A percentile compares a stretch with the other conserved stretches of the same genome.
These are phyloP conservation scores for Apodemia zela DNA, from an alignment of 2,888 invertebrate genomes.

Conservation along the genomic window DNA sequence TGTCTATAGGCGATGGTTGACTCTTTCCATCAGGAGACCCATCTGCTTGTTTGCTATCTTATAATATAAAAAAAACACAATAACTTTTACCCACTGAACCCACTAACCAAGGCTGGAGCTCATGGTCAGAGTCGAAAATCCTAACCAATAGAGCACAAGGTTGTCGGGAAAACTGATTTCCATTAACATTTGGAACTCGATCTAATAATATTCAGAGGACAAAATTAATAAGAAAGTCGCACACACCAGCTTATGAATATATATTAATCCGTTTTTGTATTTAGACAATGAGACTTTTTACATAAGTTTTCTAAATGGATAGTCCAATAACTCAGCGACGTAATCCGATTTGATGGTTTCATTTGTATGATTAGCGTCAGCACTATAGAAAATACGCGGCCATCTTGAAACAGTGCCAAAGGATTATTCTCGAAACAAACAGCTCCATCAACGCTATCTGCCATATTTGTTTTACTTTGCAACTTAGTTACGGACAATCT, in stretches of 20 bases:
- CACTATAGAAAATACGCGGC: constrained; percentile 15
- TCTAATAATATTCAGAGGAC: not conserved
- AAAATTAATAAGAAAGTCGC: not conserved
- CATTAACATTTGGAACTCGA: too few relatives aligned
- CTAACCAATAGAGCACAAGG: too few relatives aligned
- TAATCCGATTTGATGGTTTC: constrained; percentile 15
- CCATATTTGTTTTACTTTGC: constrained; percentile 14
- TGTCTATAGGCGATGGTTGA: too few relatives aligned
- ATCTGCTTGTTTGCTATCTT: too few relatives aligned
- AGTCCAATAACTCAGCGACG: constrained; percentile 4
- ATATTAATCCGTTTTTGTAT: not conserved
- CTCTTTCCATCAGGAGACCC: too few relatives aligned
- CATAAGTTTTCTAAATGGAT: constrained; percentile 9
- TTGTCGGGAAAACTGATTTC: too few relatives aligned
- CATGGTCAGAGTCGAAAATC: too few relatives aligned
- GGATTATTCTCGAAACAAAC: constrained; percentile 16
- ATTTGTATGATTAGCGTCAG: constrained; percentile 14
- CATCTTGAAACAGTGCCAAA: constrained; percentile 16
- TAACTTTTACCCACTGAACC: too few relatives aligned
- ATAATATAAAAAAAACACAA: too few relatives aligned
- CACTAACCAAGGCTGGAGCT: too few relatives aligned
- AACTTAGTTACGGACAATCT: constrained; percentile 10
- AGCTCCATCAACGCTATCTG: constrained; percentile 14
- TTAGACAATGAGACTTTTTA: not conserved
- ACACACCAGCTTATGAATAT: not conserved